These are phyloP conservation scores for Gymnothorax reevesii DNA, from an alignment of 2,797 vertebrate species.

Conservation along the genomic window DNA sequence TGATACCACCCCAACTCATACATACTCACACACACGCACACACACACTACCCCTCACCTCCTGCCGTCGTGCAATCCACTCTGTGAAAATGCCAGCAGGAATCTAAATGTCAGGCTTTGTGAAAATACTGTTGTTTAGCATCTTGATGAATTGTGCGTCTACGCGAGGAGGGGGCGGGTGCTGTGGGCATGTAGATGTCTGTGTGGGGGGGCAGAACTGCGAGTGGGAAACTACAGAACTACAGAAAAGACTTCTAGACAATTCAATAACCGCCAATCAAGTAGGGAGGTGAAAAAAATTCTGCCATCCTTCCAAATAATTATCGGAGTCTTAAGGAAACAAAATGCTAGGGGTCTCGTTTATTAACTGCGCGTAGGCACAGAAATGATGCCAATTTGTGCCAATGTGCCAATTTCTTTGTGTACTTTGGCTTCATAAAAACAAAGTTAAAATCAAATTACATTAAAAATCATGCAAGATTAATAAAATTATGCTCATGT, in stretches of 20 bases:
- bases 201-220: not conserved
- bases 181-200: constrained; percentile 37
- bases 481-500: no score
- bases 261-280: not conserved
- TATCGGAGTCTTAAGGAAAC: not conserved
- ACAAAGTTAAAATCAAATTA: no score
- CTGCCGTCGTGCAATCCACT: constrained; percentile 22
- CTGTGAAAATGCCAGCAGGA: constrained; percentile 24
- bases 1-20: constrained; percentile 11
- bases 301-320: not conserved
- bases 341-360: no score
- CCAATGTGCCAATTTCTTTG: no score
- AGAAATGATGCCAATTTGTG: no score
- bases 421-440: no score
- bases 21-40: not conserved
- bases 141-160: constrained; percentile 35
- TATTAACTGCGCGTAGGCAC: no score
- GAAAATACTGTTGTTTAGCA: constrained; percentile 36
- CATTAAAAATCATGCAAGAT: no score
- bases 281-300: not conserved
- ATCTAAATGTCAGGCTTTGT: constrained; percentile 35
- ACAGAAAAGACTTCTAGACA: not conserved
- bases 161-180: constrained; percentile 18
- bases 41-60: not conserved
- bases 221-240: not conserved